Evolutionary conservation across 2,797 vertebrate genomes (phyloP).

Genomic region (Amblyopsis hoosieri): DNA sequence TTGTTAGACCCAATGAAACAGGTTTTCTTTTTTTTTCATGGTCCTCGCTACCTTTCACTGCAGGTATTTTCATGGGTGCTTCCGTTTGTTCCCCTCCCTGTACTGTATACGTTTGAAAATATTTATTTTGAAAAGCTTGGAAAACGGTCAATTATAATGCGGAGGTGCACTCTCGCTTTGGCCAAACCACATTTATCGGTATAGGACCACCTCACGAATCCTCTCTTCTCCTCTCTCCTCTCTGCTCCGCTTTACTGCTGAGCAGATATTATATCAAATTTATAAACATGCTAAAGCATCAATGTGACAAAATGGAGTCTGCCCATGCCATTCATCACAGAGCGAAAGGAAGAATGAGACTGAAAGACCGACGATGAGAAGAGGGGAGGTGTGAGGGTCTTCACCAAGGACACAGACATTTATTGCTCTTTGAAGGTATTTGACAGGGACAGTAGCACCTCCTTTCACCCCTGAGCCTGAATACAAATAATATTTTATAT

Average conservation of each 20-base stretch:
- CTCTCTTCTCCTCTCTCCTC: slow-evolving; percentile 1
- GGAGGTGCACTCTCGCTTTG: slow-evolving; percentile 13
- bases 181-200: background rate
- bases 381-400: background rate
- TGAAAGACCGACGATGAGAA: slow-evolving; percentile 5
- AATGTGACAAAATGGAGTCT: slow-evolving; percentile 18
- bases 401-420: background rate
- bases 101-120: slow-evolving; percentile 34
- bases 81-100: slow-evolving; percentile 10
- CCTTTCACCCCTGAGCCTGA: background rate
- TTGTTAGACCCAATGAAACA: slow-evolving; percentile 61
- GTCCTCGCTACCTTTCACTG: slow-evolving; percentile 40
- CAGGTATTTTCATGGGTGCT: background rate
- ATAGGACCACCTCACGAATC: background rate
- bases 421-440: background rate
- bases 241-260: background rate
- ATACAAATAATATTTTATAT: background rate
- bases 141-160: slow-evolving; percentile 11
- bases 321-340: slow-evolving; percentile 21
- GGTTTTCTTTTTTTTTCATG: slow-evolving; percentile 49
- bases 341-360: background rate
- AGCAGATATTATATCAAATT: slow-evolving; percentile 18
- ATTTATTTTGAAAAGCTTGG: background rate
- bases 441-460: background rate
- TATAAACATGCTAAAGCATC: slow-evolving; percentile 25